Evolutionary conservation across 2,888 invertebrate species (phyloP).

Genomic region (Boloria euphrosyne): DNA sequence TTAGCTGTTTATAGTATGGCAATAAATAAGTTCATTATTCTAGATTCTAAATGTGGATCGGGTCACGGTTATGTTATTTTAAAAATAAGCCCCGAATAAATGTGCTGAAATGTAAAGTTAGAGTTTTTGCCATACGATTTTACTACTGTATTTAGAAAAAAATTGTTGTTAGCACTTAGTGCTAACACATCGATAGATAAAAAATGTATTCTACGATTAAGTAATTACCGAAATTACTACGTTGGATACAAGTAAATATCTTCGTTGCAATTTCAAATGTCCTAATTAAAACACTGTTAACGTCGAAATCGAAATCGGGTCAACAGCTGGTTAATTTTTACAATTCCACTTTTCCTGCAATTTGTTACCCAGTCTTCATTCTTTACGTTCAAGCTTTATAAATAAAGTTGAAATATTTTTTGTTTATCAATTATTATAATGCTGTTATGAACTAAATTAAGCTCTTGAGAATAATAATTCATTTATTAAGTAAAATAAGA

Average conservation of each 20-base stretch:
- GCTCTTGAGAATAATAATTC: no score
- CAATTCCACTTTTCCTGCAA: not conserved
- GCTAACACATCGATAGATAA: no score
- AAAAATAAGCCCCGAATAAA: constrained; percentile 20
- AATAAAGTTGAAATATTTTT: not conserved
- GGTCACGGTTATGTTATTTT: constrained; percentile 28
- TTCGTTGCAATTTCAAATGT: constrained; percentile 22
- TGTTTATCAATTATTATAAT: no score
- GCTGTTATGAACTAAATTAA: no score
- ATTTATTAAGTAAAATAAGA: no score
- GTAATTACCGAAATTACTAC: not conserved
- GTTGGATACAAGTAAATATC: constrained; percentile 19
- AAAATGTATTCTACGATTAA: no score
- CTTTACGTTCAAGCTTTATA: no score
- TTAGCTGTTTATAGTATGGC: constrained; percentile 6
- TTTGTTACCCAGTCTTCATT: not conserved
- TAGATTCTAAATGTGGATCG: constrained; percentile 21
- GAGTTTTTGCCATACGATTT: not conserved
- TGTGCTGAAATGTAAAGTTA: constrained; percentile 11
- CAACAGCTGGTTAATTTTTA: constrained; percentile 18
- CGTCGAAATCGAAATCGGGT: constrained; percentile 25
- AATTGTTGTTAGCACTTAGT: not conserved
- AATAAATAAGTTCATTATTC: constrained; percentile 21
- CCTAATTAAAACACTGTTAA: constrained; percentile 27
- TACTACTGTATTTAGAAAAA: not conserved